Conservation (phyloP, 2,888 invertebrate genomes). For the Xanthorhoe spadicearia region DNA sequence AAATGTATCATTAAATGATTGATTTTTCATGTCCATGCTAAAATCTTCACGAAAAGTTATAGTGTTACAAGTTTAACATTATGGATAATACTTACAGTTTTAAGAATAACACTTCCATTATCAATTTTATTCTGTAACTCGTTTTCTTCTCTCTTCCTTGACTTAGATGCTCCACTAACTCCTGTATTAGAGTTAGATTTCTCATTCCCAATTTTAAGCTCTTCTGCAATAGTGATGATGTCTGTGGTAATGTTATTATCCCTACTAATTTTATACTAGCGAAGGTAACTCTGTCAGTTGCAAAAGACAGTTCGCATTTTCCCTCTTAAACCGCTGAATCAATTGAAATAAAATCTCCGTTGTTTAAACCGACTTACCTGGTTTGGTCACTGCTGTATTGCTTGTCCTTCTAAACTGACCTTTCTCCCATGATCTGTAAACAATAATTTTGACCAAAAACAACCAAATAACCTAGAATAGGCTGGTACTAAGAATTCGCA, state of each 20-base stretch:
- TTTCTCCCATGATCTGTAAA: slow-evolving; percentile 72
- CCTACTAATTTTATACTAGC: too few relatives aligned
- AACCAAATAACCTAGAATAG: too few relatives aligned
- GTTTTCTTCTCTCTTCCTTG: slow-evolving; percentile 1
- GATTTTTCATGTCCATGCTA: background rate
- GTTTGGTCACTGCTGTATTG: slow-evolving; percentile 21
- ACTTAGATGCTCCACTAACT: background rate
- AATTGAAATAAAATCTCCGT: too few relatives aligned
- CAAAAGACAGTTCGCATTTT: too few relatives aligned
- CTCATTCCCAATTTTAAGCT: slow-evolving; percentile 4
- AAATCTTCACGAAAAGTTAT: background rate
- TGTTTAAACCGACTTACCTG: slow-evolving; percentile 39
- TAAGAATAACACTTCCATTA: slow-evolving; percentile 16
- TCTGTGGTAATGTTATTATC: background rate
- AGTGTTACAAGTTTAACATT: background rate
- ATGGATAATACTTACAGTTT: slow-evolving; percentile 16
- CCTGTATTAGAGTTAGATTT: slow-evolving; percentile 6
- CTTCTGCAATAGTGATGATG: slow-evolving; percentile 9
- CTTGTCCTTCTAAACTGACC: slow-evolving; percentile 55
- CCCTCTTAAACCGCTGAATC: too few relatives aligned
- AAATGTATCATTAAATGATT: background rate
- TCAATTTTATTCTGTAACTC: background rate
- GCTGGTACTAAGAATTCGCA: too few relatives aligned
- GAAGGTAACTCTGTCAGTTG: too few relatives aligned
- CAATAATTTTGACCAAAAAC: background rate